Evolutionary conservation across 1,140 invertebrate genomes (phyloP).

Genomic region (Drosophila persimilis): DNA sequence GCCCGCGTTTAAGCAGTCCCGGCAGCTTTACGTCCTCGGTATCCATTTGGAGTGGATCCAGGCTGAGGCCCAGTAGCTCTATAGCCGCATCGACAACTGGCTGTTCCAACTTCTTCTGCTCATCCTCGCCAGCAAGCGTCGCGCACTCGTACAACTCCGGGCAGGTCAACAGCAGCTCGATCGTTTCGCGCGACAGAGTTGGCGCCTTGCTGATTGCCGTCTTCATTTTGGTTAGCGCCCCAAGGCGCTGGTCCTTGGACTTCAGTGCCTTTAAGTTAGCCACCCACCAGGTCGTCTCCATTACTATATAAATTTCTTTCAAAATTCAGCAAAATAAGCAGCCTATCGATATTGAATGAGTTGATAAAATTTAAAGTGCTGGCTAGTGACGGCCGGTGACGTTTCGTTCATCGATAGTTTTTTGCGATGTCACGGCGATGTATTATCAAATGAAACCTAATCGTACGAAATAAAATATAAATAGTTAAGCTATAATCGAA

Average conservation of each 20-base stretch:
- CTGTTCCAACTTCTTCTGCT: conserved; percentile 21
- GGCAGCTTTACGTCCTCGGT: conserved; percentile 83
- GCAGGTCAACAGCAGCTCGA: conserved; percentile 73
- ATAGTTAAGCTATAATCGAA: too few species aligned
- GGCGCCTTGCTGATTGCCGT: conserved; percentile 59
- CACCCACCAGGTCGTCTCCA: conserved; percentile 83
- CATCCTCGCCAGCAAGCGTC: background rate
- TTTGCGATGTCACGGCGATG: too few species aligned
- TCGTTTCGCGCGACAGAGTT: conserved; percentile 46
- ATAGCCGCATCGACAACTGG: conserved; percentile 84
- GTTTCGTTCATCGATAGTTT: too few species aligned
- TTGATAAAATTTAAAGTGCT: too few species aligned
- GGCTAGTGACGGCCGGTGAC: too few species aligned
- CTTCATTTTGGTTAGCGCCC: conserved; percentile 61
- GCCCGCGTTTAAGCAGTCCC: conserved; percentile 83
- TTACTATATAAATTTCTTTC: conserved; percentile 17
- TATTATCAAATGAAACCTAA: too few species aligned
- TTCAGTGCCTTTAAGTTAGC: conserved; percentile 78
- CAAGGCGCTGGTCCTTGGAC: conserved; percentile 75
- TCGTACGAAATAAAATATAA: too few species aligned
- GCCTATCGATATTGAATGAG: too few species aligned
- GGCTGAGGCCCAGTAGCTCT: conserved; percentile 85
- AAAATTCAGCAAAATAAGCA: too few species aligned
- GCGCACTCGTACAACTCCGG: conserved; percentile 83
- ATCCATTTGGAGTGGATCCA: conserved; percentile 84